Conservation (phyloP, 1,140 invertebrate species). For the Tetragonula clypearis region DNA sequence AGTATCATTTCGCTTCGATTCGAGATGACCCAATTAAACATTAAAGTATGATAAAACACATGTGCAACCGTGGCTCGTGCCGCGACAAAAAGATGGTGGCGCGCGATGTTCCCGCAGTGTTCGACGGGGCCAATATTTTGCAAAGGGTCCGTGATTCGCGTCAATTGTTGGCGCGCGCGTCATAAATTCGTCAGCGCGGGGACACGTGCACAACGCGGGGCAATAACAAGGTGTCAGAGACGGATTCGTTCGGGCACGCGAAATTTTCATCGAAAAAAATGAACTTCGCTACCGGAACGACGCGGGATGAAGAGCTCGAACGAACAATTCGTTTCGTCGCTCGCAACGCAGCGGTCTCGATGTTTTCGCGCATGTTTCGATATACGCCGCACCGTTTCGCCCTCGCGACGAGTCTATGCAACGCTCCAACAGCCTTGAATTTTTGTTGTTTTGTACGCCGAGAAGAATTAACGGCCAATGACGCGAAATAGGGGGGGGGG, state of each 20-base stretch:
- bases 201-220: not conserved
- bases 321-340: constrained; percentile 44
- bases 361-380: constrained; percentile 34
- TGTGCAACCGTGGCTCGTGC: too few relatives aligned
- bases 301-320: not conserved
- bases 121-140: not conserved
- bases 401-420: constrained; percentile 25
- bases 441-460: not conserved
- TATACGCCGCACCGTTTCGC: too few relatives aligned
- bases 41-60: too few relatives aligned
- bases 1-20: too few relatives aligned
- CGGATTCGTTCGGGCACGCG: not conserved
- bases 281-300: not conserved
- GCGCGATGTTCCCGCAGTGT: not conserved
- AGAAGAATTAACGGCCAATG: constrained; percentile 27
- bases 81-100: too few relatives aligned
- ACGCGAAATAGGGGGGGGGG: not conserved
- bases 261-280: constrained; percentile 30
- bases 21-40: too few relatives aligned
- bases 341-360: constrained; percentile 15
- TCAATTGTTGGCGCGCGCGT: not conserved
- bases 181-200: not conserved
- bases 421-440: constrained; percentile 45
- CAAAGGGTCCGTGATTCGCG: not conserved
- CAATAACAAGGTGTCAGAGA: not conserved